These are phyloP conservation scores for Gopherus evgoodei DNA, from an alignment of 2,113 vertebrate genomes.

Conservation along the genomic window DNA sequence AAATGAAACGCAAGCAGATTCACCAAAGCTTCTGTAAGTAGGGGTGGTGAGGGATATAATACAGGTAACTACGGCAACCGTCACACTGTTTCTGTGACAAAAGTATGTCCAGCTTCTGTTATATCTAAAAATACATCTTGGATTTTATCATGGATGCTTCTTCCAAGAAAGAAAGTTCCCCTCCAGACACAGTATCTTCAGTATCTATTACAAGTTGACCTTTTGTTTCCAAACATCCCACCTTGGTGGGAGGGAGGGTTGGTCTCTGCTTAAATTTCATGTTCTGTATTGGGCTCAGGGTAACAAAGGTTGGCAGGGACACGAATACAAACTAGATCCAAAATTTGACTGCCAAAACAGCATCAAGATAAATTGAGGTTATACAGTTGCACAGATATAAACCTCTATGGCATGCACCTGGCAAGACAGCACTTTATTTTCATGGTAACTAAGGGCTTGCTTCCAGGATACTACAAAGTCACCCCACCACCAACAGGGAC, in stretches of 20 bases:
- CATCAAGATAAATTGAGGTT: neutral
- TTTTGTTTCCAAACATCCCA: conserved; percentile 10
- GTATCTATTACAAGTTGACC: neutral
- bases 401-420: neutral
- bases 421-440: neutral
- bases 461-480: neutral
- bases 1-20: neutral
- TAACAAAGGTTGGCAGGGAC: neutral
- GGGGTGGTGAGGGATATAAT: neutral
- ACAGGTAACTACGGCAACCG: neutral
- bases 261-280: neutral
- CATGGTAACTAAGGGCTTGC: neutral
- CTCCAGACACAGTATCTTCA: neutral
- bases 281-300: neutral
- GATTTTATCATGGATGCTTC: neutral
- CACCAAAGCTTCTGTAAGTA: neutral
- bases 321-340: neutral
- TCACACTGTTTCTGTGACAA: neutral
- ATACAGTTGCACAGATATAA: neutral
- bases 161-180: conserved; percentile 7
- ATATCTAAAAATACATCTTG: neutral
- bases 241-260: neutral
- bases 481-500: neutral
- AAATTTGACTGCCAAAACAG: neutral
- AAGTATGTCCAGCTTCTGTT: neutral